Conservation (phyloP, 2,113 vertebrate species). For the Nycticryphes semicollaris region DNA sequence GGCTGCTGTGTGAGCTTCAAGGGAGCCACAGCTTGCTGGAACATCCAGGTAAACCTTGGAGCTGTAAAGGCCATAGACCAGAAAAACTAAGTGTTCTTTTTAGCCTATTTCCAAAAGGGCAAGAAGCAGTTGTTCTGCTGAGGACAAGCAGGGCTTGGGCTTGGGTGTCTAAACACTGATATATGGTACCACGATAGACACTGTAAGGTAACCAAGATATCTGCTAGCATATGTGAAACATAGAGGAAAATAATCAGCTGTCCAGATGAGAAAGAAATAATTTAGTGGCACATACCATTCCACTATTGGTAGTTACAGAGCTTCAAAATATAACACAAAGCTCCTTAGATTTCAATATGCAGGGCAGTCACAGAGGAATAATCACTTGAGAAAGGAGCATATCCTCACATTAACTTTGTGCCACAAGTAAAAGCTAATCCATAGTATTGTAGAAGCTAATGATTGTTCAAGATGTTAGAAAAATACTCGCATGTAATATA, state of each 20-base stretch:
- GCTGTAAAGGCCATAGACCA: neutral
- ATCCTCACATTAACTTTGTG: neutral
- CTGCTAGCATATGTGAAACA: neutral
- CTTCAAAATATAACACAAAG: neutral
- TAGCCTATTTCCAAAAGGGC: neutral
- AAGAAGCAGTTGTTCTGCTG: neutral
- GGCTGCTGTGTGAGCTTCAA: neutral
- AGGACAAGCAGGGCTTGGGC: neutral
- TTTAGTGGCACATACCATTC: neutral
- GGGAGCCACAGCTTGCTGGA: neutral
- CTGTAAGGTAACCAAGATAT: neutral
- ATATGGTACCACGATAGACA: neutral
- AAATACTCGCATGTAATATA: neutral
- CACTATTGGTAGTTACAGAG: neutral
- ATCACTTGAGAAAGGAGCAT: neutral
- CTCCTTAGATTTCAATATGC: neutral
- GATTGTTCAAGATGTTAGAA: neutral
- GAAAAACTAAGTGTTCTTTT: neutral
- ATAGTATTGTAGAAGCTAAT: neutral
- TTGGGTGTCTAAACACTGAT: neutral
- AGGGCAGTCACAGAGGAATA: neutral
- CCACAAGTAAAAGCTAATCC: neutral
- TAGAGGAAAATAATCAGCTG: neutral
- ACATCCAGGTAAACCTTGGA: neutral
- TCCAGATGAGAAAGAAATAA: neutral